Evolutionary conservation across 2,888 invertebrate genomes (phyloP).

Genomic region (Eustalomyia histrio): DNA sequence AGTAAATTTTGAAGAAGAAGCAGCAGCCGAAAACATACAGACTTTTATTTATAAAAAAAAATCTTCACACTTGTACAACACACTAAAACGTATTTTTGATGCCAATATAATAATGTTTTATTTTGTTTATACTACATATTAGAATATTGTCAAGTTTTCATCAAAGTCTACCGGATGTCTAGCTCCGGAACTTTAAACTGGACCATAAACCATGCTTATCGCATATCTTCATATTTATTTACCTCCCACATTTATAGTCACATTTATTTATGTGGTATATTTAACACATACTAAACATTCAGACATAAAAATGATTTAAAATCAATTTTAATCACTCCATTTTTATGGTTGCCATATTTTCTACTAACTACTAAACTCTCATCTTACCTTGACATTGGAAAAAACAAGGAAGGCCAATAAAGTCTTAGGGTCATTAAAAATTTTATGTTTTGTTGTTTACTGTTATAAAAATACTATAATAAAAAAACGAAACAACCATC

Average conservation of each 20-base stretch:
- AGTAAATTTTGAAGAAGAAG: neutral
- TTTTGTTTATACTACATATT: constrained; percentile 68
- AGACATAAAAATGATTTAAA: constrained; percentile 46
- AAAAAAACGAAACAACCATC: neutral
- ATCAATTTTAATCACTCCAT: constrained; percentile 24
- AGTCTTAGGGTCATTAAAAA: constrained; percentile 45
- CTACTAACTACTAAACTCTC: too few relatives aligned
- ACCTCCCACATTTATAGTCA: neutral
- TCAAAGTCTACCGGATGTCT: constrained; percentile 47
- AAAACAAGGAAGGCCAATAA: constrained; percentile 32
- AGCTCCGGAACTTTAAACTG: constrained; percentile 9
- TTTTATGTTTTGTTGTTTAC: constrained; percentile 9
- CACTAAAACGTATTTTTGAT: constrained; percentile 70
- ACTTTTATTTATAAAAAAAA: neutral
- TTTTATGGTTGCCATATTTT: neutral
- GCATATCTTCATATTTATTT: neutral
- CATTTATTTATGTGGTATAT: neutral
- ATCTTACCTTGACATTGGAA: constrained; percentile 61
- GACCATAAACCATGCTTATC: neutral
- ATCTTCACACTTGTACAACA: neutral
- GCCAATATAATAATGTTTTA: constrained; percentile 73
- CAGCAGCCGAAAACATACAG: neutral
- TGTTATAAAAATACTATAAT: constrained; percentile 28
- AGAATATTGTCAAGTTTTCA: constrained; percentile 39
- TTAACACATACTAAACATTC: neutral